phyloP scores from a whole-genome alignment of 2,888 invertebrate genomes.

The Drosophila affinis region DNA sequence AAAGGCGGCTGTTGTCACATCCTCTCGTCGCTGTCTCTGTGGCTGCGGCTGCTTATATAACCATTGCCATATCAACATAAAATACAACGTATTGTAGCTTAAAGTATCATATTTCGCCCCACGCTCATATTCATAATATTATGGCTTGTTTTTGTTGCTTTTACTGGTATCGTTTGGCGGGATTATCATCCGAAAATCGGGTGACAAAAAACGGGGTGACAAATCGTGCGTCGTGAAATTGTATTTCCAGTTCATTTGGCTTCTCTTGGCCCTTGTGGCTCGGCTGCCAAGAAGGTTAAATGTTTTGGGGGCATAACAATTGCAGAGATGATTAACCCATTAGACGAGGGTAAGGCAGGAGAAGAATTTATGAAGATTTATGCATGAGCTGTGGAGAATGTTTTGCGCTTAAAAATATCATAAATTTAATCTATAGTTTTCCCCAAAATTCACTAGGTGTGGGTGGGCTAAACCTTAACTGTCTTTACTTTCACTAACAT shows the following conservation, averaged over 20 bases:
- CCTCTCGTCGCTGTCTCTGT: slow-evolving; percentile 1
- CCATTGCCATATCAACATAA: slow-evolving; percentile 53
- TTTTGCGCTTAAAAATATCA: no score
- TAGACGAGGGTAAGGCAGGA: slow-evolving; percentile 28
- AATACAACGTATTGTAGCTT: slow-evolving; percentile 58
- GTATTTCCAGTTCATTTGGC: slow-evolving; percentile 56
- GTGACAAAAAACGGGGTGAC: slow-evolving; percentile 44
- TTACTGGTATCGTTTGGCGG: background rate
- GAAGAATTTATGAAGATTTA: background rate
- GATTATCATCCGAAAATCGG: slow-evolving; percentile 44
- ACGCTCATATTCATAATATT: slow-evolving; percentile 59
- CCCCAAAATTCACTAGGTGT: no score
- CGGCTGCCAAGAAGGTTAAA: slow-evolving; percentile 22
- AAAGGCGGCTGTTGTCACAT: slow-evolving; percentile 28
- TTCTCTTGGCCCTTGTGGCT: slow-evolving; percentile 7
- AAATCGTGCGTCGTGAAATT: slow-evolving; percentile 62
- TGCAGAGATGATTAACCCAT: slow-evolving; percentile 53
- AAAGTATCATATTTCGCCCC: slow-evolving; percentile 64
- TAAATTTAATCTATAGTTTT: no score
- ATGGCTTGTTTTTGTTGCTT: slow-evolving; percentile 13
- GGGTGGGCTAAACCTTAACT: no score
- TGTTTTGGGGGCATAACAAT: slow-evolving; percentile 38
- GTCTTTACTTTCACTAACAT: no score
- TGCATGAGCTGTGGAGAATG: no score
- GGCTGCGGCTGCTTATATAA: slow-evolving; percentile 42